Evolutionary conservation across 2,888 invertebrate species (phyloP).

Genomic region (Ganaspis brasiliensis): DNA sequence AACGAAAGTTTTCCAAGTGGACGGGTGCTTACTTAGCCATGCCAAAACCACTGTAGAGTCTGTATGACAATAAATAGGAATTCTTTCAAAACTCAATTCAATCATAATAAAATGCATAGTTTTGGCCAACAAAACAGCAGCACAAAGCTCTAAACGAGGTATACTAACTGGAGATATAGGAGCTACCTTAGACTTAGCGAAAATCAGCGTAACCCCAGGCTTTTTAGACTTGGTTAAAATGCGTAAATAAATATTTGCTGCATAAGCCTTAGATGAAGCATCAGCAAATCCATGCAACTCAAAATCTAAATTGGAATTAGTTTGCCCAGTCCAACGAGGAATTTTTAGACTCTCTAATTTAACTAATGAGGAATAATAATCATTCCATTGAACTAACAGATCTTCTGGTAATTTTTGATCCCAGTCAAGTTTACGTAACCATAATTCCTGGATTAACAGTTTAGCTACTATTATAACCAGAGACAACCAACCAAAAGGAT

Average conservation of each 20-base stretch:
- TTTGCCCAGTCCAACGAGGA: too few species aligned
- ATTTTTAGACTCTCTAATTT: too few species aligned
- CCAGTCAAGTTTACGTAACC: slow-evolving; percentile 39
- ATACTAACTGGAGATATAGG: slow-evolving; percentile 38
- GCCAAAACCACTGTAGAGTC: slow-evolving; percentile 43
- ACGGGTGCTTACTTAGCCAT: slow-evolving; percentile 40
- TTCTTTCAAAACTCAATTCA: neutral
- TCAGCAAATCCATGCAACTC: slow-evolving; percentile 38
- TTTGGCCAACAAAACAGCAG: neutral
- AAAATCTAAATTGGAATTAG: neutral
- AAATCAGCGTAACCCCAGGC: neutral
- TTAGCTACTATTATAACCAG: slow-evolving; percentile 6
- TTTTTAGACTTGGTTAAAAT: neutral
- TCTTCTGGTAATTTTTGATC: slow-evolving; percentile 42
- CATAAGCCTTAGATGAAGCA: slow-evolving; percentile 35
- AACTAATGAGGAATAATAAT: too few species aligned
- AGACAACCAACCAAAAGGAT: slow-evolving; percentile 46
- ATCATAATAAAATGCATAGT: neutral
- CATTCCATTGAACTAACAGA: slow-evolving; percentile 19
- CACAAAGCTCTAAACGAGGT: slow-evolving; percentile 47
- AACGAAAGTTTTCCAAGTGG: slow-evolving; percentile 45
- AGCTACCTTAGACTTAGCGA: slow-evolving; percentile 29
- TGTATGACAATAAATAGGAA: slow-evolving; percentile 38
- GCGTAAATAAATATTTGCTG: slow-evolving; percentile 39
- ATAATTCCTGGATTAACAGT: neutral